Base-by-base conservation (phyloP, 1,140 invertebrate genomes). In the Zaprionus africanus region DNA sequence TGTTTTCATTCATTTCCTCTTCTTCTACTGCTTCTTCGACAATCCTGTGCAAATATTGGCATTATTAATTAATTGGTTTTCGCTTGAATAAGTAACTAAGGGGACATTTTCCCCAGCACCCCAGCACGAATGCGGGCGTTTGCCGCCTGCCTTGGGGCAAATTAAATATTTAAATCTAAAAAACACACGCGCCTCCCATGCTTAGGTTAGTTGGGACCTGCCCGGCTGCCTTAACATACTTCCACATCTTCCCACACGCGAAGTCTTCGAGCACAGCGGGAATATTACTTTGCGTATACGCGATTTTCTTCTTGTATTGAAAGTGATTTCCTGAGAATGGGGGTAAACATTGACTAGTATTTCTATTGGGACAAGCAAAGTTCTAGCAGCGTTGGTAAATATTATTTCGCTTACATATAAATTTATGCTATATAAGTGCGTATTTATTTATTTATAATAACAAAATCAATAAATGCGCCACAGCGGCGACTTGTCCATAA, bases 91-190 rank as follows among this genome's bases (percentile, higher is more conserved):
- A 78, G 69, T 64, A 64, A 72, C 49, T 70, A 66, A 51, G 72
- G 63, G 58, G 34, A 60, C 24, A 51, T 41, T 51, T 41, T n/a
- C n/a, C 9, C 41, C 41, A 46, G 41, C 7, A 58, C 38, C 38
- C 74, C 65, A 12, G 12, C 17, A 2, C 46, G 19, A 22, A 24
- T 49, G 22, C 22, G 22, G 69, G 49, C 78, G 78, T 78, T 75
- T 75, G 71, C 26, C 62, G 46, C 46, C 28, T 54, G 57, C 81
- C 74, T 69, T 13, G n/a, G 53, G 81, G 38, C 65, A 79, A 88
- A 88, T 88, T 81, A 88, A 88, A 90, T 90, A 88, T 88, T 90
- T 90, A 88, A 88, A 90, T 88, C 57, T 76, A 62, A 57, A 74
- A 74, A 77, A 67, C 65, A 84, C 77, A 77, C 72, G 64, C 62